Conservation (phyloP, 23 tunicate genomes). For the Styela clava region DNA sequence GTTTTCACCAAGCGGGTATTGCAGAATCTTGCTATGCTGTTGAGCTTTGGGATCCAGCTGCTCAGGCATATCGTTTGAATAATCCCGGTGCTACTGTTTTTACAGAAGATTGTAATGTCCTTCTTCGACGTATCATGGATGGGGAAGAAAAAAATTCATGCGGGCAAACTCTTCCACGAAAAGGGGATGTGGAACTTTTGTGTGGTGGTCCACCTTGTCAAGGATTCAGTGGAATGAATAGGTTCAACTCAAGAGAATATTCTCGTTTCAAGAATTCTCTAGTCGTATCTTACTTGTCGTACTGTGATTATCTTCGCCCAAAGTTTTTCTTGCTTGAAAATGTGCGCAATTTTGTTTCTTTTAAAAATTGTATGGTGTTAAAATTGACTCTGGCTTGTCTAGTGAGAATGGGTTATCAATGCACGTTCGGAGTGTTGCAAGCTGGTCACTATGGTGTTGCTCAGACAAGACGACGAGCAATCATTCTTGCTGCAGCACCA, state of each 20-base stretch:
- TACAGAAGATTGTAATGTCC: slow-evolving; percentile 81
- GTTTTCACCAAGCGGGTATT: slow-evolving; percentile 90
- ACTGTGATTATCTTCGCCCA: slow-evolving; percentile 90
- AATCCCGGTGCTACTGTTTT: slow-evolving; percentile 90
- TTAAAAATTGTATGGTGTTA: slow-evolving; percentile 71
- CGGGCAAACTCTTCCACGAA: slow-evolving; percentile 74
- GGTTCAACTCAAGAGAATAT: slow-evolving; percentile 84
- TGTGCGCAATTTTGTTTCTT: slow-evolving; percentile 81
- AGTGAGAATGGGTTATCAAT: slow-evolving; percentile 85
- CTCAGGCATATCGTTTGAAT: slow-evolving; percentile 79
- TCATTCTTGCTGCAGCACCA: slow-evolving; percentile 88
- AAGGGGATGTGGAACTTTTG: slow-evolving; percentile 81
- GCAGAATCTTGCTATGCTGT: slow-evolving; percentile 70
- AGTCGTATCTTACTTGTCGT: slow-evolving; percentile 75
- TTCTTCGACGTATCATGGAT: slow-evolving; percentile 59
- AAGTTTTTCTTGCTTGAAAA: slow-evolving; percentile 78
- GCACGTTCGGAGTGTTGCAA: slow-evolving; percentile 81
- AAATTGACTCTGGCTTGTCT: slow-evolving; percentile 70
- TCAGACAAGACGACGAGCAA: slow-evolving; percentile 81
- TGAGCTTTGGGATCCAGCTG: slow-evolving; percentile 83
- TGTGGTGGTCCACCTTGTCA: slow-evolving; percentile 98
- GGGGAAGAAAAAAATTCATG: slow-evolving; percentile 63
- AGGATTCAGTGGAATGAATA: slow-evolving; percentile 96
- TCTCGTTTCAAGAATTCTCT: slow-evolving; percentile 82
- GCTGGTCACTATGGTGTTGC: slow-evolving; percentile 95